These are phyloP conservation scores for Chaetophractus vellerosus DNA, from an alignment of 2,797 vertebrate species.

Conservation along the genomic window DNA sequence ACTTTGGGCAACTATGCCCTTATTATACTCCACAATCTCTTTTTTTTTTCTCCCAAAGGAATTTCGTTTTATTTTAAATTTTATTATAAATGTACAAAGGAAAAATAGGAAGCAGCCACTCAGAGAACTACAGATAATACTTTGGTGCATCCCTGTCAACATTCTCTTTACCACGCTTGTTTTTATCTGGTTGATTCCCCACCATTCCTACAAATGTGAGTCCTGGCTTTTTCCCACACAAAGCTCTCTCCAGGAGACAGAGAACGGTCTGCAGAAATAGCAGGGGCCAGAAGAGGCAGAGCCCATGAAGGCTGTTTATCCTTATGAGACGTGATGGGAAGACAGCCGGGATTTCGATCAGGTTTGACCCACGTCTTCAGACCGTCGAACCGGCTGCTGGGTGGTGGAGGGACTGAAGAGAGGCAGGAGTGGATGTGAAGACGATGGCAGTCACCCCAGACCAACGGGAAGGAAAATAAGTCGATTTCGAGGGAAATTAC, in stretches of 20 bases:
- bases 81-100: not conserved
- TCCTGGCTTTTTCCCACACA: accelerated
- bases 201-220: accelerated
- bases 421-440: too few species aligned
- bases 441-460: accelerated
- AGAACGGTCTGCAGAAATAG: accelerated
- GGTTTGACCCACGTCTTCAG: not conserved
- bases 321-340: not conserved
- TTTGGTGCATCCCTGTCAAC: not conserved
- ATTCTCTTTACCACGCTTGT: accelerated
- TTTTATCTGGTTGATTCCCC: not conserved
- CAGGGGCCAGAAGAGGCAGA: too few species aligned
- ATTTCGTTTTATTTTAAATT: not conserved
- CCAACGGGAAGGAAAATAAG: accelerated
- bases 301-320: not conserved
- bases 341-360: accelerated
- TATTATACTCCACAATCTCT: too few species aligned
- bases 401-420: accelerated
- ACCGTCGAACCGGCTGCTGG: accelerated
- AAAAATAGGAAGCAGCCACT: not conserved
- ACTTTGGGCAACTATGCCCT: not conserved
- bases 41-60: not conserved
- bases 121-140: not conserved
- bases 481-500: accelerated
- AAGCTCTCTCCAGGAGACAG: accelerated